Base-by-base conservation (phyloP, 2,113 vertebrate species). In the Microcebus jonahi region DNA sequence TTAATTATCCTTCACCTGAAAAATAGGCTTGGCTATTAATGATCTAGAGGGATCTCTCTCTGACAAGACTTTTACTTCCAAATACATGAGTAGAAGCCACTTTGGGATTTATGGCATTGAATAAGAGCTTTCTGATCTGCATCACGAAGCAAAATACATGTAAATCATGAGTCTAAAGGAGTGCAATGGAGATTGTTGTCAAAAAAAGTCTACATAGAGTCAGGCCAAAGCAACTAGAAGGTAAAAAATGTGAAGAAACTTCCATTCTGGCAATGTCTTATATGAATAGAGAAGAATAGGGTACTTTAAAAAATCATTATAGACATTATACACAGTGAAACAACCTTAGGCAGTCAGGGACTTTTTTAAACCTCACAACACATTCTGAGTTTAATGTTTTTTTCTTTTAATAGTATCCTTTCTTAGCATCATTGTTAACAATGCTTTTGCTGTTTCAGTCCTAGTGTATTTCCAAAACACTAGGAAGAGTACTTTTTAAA, bases 1-100 rank as follows among this genome's bases (percentile, higher is more conserved):
- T 67, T 90, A 88, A 90, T 11, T 55, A 70, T 36, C n/a, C 55
- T 91, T 91, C 23, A 95, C 29, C 39, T 93, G 29, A 61, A 90
- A 96, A 70, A 87, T 0, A 95, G 48, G 13, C 15, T 39, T 84
- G 42, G 10, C 23, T 17, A 14, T 73, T 45, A 80, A 11, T 15
- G 42, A 57, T n/a, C 10, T 65, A 48, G 14, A 23, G 39, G 6
- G 15, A 21, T 76, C 55, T 48, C 63, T 65, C 55, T 48, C 63
- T 65, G 14, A 89, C 7, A 67, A 76, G 50, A 5, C 17, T 61
- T 93, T 92, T 45, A 82, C 17, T 73, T 85, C 4, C 21, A 59
- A 36, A 80, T 67, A 36, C 34, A 20, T n/a, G 45, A 89, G 31
- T 2, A 95, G 61, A 75, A 91, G n/a, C n/a, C 61, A 68, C 8